Base-by-base conservation (phyloP, 2,113 vertebrate genomes). In the Oostethus manadensis region DNA sequence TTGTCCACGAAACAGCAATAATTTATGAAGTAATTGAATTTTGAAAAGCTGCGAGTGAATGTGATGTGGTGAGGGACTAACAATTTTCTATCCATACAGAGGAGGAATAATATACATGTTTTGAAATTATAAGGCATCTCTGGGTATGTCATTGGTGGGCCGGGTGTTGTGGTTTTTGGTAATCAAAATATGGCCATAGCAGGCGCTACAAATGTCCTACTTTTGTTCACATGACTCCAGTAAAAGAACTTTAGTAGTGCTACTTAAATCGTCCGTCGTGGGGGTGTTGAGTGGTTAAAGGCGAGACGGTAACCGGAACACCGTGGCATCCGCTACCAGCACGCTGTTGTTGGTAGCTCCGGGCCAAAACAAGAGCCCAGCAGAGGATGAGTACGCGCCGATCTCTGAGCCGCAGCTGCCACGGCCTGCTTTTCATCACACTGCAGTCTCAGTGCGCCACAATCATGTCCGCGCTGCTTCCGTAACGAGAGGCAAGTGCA, bases 351-450 rank as follows among this genome's bases (percentile, higher is more conserved):
- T 23, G 56, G 55, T 60, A 62, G 76, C 87, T 83, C 10, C 51
- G 55, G 86, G 85, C 83, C 80, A 85, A 71, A 83, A 83, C 83
- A 81, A n/a, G 70, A 81, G 74, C 64, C 50, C 54, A 51, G 66
- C 58, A 57, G 71, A 70, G 59, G 75, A 72, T 49, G 69, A 73
- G 71, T 63, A 58, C 62, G 74, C 70, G 70, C 83, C 60, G 43
- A 72, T 70, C 80, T 81, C 80, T 72, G 70, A 82, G 76, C 57
- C 18, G 21, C 65, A 33, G 47, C 70, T 44, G 64, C 43, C 62
- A 58, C 71, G 47, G 74, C 50, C 38, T 67, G 71, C 63, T 70
- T 74, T 78, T 60, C 70, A 68, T 60, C 71, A 51, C 64, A 10
- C 69, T 45, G 55, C 63, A 60, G 69, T 51, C 17, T 56, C 40